phyloP scores from a whole-genome alignment of 2,113 vertebrate species.

The Hyaena hyaena region DNA sequence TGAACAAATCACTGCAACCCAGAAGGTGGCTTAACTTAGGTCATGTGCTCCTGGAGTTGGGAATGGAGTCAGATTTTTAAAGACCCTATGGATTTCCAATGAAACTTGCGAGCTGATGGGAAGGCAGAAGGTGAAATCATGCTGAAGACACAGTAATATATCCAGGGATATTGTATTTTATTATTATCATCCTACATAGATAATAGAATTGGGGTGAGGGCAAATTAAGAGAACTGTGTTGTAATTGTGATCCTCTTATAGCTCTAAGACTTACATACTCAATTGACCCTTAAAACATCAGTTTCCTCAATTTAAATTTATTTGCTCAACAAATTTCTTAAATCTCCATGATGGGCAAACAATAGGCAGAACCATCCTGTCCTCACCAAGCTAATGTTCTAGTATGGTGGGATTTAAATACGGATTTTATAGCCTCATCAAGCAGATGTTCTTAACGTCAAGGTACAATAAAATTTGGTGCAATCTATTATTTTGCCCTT shows the following conservation, averaged over 20 bases:
- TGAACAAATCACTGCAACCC: not conserved
- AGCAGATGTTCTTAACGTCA: conserved; percentile 22
- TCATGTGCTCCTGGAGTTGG: not conserved
- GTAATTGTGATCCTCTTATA: not conserved
- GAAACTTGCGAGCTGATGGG: not conserved
- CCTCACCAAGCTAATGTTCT: not conserved
- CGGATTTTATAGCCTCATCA: not conserved
- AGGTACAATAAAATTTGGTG: not conserved
- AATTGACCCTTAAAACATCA: not conserved
- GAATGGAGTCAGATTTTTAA: not conserved
- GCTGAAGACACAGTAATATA: not conserved
- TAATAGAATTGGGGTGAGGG: not conserved
- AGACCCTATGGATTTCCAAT: not conserved
- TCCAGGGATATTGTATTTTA: not conserved
- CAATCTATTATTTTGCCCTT: not conserved
- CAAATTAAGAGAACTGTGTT: not conserved
- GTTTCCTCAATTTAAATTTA: conserved; percentile 22
- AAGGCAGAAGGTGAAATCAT: not conserved
- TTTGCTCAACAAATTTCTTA: conserved; percentile 23
- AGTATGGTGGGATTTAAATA: not conserved
- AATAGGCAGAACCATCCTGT: not conserved
- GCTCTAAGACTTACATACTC: not conserved
- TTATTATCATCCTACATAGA: not conserved
- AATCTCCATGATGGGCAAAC: not conserved
- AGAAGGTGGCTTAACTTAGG: not conserved